Evolutionary conservation across 2,797 vertebrate species (phyloP).

Genomic region (Lepilemur septentrionalis): DNA sequence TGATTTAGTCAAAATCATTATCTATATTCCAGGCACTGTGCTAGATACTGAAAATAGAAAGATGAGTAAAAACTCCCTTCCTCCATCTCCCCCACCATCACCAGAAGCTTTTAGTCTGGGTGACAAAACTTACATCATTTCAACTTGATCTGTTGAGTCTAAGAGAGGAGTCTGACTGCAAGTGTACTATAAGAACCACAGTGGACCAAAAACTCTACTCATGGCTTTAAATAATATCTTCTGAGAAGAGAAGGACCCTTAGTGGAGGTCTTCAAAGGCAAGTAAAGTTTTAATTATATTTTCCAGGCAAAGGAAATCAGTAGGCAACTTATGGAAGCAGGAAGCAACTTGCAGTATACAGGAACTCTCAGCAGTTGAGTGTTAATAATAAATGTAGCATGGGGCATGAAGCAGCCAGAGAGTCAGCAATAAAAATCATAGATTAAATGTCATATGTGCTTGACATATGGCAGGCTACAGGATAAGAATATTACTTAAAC

Average conservation of each 20-base stretch:
- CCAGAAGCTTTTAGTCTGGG: background rate
- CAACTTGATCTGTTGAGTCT: background rate
- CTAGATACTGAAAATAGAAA: background rate
- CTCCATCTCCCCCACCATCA: background rate
- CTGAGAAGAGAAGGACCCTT: background rate
- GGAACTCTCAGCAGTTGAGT: slow-evolving; percentile 22
- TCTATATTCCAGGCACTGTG: background rate
- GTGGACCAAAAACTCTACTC: background rate
- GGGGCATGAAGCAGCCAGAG: background rate
- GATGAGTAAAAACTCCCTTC: background rate
- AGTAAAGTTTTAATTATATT: slow-evolving; percentile 11
- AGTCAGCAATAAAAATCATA: slow-evolving; percentile 13
- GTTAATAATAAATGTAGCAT: slow-evolving; percentile 57
- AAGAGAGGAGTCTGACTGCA: background rate
- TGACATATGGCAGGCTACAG: background rate
- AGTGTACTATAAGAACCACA: background rate
- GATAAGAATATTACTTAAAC: background rate
- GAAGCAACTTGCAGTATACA: slow-evolving; percentile 10
- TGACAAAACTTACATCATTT: background rate
- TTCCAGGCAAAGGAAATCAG: slow-evolving; percentile 35
- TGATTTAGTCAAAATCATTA: background rate
- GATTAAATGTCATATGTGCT: background rate
- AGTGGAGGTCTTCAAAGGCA: background rate
- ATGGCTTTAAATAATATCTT: background rate
- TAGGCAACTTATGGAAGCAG: slow-evolving; percentile 4